Base-by-base conservation (phyloP, 2,888 invertebrate genomes). In the Sarcophaga variegata region DNA sequence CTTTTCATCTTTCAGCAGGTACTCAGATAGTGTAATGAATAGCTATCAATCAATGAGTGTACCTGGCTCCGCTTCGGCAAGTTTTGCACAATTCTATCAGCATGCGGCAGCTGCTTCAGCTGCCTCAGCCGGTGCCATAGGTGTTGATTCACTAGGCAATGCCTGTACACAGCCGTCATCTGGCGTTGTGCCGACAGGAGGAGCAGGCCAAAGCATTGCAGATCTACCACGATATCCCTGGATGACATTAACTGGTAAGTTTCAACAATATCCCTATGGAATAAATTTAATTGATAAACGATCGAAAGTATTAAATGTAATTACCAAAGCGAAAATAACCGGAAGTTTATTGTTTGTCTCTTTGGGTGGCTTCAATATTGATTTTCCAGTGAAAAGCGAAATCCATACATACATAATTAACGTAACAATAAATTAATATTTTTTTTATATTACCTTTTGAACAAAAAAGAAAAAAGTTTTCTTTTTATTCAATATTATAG, bases 181-280 rank as follows among this genome's bases (percentile, higher is more conserved):
- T 71, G 94, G 94, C 63, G 94, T 95, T 70, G 94, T 95, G 86
- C 94, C 96, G 83, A 91, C 93, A 64, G 93, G 93, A 22, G 93
- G 93, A 27, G 96, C 97, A 86, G 97, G 97, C 88, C 97, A 97
- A 94, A 97, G 97, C 83, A 96, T 98, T 93, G 97, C 97, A 74
- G 98, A 98, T 94, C 97, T 98, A 93, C 98, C 98, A 81, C 96
- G 98, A 92, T 98, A 98, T 94, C 98, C 98, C 72, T 98, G 98
- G 98, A 98, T 98, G 98, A 97, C 98, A 92, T 97, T 98, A 94
- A 98, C 98, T 95, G 98, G 98, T 98, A 95, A 92, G 91, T 90
- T 74, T 77, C 62, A 70, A 59, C 81, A 22, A 80, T 54, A 20
- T 64, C 14, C n/a, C 27, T 37, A 27, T 8, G 17, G 14, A 12